A percentile compares a stretch with the other conserved stretches of the same genome.
Conservation (phyloP, 2,888 invertebrate species). For the Acronicta leporina region DNA sequence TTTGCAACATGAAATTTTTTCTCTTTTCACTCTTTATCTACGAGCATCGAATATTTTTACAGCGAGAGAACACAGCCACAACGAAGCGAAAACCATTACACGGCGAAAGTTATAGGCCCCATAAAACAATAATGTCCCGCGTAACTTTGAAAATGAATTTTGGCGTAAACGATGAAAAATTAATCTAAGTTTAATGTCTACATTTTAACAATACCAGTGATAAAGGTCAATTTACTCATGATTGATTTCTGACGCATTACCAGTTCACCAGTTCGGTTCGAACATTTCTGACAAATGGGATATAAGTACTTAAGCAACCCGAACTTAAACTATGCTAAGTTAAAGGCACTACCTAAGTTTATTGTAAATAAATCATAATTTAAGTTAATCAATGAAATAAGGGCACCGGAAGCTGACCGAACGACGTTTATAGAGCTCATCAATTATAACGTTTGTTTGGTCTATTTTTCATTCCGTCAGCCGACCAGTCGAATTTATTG, state of each 20-base stretch:
- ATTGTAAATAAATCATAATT: not conserved
- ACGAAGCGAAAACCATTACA: constrained; percentile 57
- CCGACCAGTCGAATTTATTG: constrained; percentile 51
- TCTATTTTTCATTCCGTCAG: constrained; percentile 35
- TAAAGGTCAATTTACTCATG: constrained; percentile 26
- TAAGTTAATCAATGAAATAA: not conserved
- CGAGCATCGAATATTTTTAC: constrained; percentile 59
- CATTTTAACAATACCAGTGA: constrained; percentile 42
- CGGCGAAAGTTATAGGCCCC: constrained; percentile 56
- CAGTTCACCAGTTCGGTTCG: no score
- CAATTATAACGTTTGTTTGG: constrained; percentile 46
- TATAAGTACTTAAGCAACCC: no score
- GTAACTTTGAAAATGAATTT: constrained; percentile 59
- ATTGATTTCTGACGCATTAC: no score
- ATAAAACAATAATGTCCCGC: constrained; percentile 61
- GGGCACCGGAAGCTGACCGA: constrained; percentile 12
- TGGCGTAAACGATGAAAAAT: constrained; percentile 54
- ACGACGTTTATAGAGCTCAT: constrained; percentile 35
- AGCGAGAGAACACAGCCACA: constrained; percentile 41
- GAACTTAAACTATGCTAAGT: no score
- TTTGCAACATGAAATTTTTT: constrained; percentile 75
- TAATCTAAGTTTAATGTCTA: constrained; percentile 52
- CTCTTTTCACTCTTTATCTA: constrained; percentile 65
- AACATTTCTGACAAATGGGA: no score
- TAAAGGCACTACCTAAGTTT: no score